These are phyloP conservation scores for Cydia amplana DNA, from an alignment of 1,140 invertebrate genomes.

Conservation along the genomic window DNA sequence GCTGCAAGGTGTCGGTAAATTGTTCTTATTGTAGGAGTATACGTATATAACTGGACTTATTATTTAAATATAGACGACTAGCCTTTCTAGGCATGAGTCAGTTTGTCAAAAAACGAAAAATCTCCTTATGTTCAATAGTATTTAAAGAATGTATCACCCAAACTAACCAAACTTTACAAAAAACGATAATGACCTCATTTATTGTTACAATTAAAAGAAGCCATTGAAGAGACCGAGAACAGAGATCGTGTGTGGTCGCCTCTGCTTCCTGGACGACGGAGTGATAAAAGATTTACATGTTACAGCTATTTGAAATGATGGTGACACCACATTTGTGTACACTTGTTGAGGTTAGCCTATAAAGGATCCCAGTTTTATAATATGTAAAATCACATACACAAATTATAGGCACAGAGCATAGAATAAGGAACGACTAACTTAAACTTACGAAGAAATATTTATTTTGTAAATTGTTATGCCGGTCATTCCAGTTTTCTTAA, in stretches of 20 bases:
- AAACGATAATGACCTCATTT: not conserved
- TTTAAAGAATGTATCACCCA: not conserved
- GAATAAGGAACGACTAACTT: no score
- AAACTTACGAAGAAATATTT: no score
- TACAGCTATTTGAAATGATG: not conserved
- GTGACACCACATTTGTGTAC: not conserved
- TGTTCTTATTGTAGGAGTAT: no score
- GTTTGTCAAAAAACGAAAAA: not conserved
- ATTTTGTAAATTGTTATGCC: no score
- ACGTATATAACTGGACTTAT: no score
- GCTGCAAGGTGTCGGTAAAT: not conserved
- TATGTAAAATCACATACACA: no score
- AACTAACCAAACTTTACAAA: not conserved
- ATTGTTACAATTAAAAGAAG: not conserved
- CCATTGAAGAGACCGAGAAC: not conserved
- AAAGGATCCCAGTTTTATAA: no score
- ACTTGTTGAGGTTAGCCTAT: no score
- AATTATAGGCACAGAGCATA: no score
- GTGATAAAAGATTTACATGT: conserved; percentile 6
- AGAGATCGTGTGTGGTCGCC: conserved; percentile 6
- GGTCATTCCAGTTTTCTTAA: no score
- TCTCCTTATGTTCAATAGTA: not conserved
- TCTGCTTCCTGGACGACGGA: not conserved
- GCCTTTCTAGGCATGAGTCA: not conserved
- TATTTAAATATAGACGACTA: no score